Evolutionary conservation across 2,797 vertebrate species (phyloP).

Genomic region (Falco berigora): DNA sequence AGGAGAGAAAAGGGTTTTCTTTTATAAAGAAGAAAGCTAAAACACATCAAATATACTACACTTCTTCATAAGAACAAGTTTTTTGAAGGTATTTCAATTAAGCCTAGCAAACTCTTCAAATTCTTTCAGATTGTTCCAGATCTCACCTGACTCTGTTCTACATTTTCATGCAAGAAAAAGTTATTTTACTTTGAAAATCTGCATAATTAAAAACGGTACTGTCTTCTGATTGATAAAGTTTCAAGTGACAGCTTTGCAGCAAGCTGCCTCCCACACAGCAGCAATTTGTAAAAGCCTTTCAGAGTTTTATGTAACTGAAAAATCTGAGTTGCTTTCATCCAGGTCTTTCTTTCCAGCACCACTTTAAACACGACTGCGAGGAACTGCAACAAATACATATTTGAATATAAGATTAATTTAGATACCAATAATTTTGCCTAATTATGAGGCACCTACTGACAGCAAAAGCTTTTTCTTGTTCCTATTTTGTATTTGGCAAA

Average conservation of each 20-base stretch:
- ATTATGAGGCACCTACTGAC: rapidly evolving
- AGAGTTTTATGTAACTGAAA: conserved; percentile 65
- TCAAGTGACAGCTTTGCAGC: conserved; percentile 66
- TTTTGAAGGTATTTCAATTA: conserved; percentile 52
- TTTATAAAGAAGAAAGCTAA: conserved; percentile 17
- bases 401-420: not conserved
- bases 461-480: not conserved
- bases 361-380: not conserved
- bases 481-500: not conserved
- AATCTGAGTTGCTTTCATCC: conserved; percentile 36
- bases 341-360: conserved; percentile 28
- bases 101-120: conserved; percentile 25
- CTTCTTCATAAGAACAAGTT: not conserved
- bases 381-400: not conserved
- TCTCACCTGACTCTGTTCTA: conserved; percentile 50
- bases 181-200: conserved; percentile 54
- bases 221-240: conserved; percentile 61
- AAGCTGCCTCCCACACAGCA: conserved; percentile 52
- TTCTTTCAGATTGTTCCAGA: conserved; percentile 47
- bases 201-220: conserved; percentile 65
- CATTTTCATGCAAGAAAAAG: conserved; percentile 44
- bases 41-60: not conserved
- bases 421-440: not conserved
- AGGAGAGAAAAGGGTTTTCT: not conserved
- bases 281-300: conserved; percentile 43